Conservation (phyloP, 2,113 vertebrate species). For the Ancistrus triradiatus region DNA sequence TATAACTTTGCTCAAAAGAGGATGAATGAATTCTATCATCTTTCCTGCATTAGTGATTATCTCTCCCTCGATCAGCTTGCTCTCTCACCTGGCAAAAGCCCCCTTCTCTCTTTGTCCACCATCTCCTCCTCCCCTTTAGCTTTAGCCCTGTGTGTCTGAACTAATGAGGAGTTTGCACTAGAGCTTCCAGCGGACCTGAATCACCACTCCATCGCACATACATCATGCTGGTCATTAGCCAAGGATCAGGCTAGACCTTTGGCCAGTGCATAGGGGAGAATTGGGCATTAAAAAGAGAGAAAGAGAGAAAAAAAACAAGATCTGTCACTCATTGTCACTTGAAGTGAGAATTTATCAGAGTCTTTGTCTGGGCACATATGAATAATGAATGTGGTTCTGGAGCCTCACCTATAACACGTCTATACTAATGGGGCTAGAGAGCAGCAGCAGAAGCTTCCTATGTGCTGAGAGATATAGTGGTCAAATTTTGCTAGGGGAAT, state of each 20-base stretch:
- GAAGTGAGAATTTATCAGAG: slow-evolving; percentile 94
- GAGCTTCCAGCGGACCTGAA: slow-evolving; percentile 59
- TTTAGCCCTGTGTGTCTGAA: slow-evolving; percentile 68
- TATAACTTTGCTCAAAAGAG: neutral
- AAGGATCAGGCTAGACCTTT: slow-evolving; percentile 84
- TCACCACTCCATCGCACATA: slow-evolving; percentile 76
- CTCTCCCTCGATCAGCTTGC: slow-evolving; percentile 12
- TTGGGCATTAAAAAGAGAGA: slow-evolving; percentile 63
- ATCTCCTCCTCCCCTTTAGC: slow-evolving; percentile 48
- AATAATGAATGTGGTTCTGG: slow-evolving; percentile 97
- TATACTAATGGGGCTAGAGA: slow-evolving; percentile 89
- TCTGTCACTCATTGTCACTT: slow-evolving; percentile 97
- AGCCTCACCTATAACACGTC: slow-evolving; percentile 60
- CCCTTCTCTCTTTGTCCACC: neutral
- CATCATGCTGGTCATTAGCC: slow-evolving; percentile 88
- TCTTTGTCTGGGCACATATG: slow-evolving; percentile 89
- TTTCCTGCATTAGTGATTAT: slow-evolving; percentile 16
- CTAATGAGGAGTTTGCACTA: slow-evolving; percentile 51
- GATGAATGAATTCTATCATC: slow-evolving; percentile 24
- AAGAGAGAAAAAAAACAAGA: slow-evolving; percentile 79
- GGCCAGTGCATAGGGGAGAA: slow-evolving; percentile 74
- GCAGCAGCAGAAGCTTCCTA: slow-evolving; percentile 73
- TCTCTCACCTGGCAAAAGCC: slow-evolving; percentile 17
- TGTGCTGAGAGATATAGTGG: slow-evolving; percentile 60
- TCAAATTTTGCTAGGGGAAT: slow-evolving; percentile 22